Conservation (phyloP, 2,113 vertebrate species). For the Salvator merianae region DNA sequence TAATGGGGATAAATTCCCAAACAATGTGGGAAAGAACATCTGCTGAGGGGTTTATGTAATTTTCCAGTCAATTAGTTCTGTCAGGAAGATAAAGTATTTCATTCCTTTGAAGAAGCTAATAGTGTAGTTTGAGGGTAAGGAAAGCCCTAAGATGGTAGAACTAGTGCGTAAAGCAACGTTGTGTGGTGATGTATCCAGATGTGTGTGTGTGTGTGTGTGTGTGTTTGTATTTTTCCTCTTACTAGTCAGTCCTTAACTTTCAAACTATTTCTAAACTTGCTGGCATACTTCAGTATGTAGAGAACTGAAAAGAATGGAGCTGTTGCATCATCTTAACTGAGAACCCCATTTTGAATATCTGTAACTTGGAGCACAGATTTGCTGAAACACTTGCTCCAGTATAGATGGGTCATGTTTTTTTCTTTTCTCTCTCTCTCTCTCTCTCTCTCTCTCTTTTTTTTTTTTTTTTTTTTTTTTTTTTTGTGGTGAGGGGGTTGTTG, state of each 20-base stretch:
- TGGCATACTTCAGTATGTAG: constrained; percentile 13
- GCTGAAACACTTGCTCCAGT: background rate
- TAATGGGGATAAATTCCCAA: constrained; percentile 75
- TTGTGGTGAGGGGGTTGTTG: background rate
- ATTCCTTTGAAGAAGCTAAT: constrained; percentile 76
- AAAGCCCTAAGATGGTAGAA: constrained; percentile 59
- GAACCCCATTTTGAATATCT: constrained; percentile 14
- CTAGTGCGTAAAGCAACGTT: constrained; percentile 51
- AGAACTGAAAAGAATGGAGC: constrained; percentile 17
- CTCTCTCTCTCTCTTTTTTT: too few relatives aligned
- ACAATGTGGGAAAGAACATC: constrained; percentile 81
- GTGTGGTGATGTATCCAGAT: constrained; percentile 31
- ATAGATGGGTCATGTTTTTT: constrained; percentile 8
- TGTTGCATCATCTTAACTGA: background rate
- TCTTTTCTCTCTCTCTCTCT: too few relatives aligned
- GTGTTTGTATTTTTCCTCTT: background rate
- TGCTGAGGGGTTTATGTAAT: constrained; percentile 81
- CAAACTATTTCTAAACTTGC: constrained; percentile 20
- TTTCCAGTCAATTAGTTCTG: constrained; percentile 86
- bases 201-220: background rate
- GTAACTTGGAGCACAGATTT: background rate
- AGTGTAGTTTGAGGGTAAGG: constrained; percentile 45
- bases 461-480: constrained; percentile 23
- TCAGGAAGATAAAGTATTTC: constrained; percentile 84
- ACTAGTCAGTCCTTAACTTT: constrained; percentile 12